Evolutionary conservation across 2,113 vertebrate species (phyloP).

Genomic region (Catharus minimus): DNA sequence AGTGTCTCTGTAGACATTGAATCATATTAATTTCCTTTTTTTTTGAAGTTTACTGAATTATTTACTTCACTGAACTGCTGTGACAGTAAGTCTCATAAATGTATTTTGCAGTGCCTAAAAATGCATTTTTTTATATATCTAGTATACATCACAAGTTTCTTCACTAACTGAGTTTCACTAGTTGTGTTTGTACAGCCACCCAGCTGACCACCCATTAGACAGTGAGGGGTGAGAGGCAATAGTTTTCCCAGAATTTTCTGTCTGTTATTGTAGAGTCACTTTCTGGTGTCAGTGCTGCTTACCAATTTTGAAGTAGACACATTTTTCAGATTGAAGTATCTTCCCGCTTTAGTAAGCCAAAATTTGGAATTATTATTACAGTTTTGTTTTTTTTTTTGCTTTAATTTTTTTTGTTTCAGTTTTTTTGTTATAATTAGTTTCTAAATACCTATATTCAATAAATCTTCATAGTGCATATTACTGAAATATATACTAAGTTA

Average conservation of each 20-base stretch:
- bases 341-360: not conserved
- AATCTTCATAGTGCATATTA: not conserved
- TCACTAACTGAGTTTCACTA: not conserved
- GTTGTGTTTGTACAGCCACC: not conserved
- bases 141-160: not conserved
- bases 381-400: too few species aligned
- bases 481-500: not conserved
- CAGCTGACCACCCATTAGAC: not conserved
- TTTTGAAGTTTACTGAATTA: not conserved
- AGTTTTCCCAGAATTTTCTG: not conserved
- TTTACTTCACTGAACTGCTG: not conserved
- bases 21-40: not conserved
- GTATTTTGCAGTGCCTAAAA: not conserved
- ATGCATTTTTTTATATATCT: not conserved
- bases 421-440: not conserved
- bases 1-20: not conserved
- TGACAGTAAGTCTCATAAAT: not conserved
- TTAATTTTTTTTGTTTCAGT: not conserved
- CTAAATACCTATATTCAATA: not conserved
- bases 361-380: not conserved
- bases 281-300: not conserved
- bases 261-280: not conserved
- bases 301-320: fast-evolving
- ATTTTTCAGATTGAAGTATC: not conserved
- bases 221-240: not conserved